These are phyloP conservation scores for Tetheella fluctuosa DNA, from an alignment of 2,888 invertebrate genomes.

Conservation along the genomic window DNA sequence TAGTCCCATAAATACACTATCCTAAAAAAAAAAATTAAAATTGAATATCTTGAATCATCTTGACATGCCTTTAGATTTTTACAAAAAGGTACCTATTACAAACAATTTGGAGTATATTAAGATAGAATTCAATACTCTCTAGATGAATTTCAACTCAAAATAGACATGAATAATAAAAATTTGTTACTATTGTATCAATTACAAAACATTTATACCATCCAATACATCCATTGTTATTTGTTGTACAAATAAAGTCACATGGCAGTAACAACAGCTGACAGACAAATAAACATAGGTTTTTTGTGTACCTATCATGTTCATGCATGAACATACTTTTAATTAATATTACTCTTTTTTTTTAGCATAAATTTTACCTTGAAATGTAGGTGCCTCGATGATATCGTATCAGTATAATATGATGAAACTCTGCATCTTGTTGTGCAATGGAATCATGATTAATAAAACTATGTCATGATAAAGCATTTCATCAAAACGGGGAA, in stretches of 20 bases:
- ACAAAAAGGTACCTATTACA: too few relatives aligned
- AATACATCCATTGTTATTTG: neutral
- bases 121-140: neutral
- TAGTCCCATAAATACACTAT: too few relatives aligned
- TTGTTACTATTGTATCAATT: neutral
- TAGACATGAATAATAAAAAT: neutral
- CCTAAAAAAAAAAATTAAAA: too few relatives aligned
- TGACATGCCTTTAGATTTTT: too few relatives aligned
- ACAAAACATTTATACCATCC: neutral
- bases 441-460: slow-evolving; percentile 53
- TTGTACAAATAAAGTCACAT: neutral
- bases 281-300: neutral
- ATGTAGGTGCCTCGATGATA: neutral
- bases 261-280: slow-evolving; percentile 1
- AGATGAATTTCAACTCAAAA: neutral
- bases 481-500: slow-evolving; percentile 37
- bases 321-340: neutral
- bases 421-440: slow-evolving; percentile 62
- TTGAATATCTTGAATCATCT: too few relatives aligned
- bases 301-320: neutral
- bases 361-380: neutral
- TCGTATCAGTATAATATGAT: slow-evolving; percentile 35
- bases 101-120: too few relatives aligned
- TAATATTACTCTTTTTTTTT: neutral
- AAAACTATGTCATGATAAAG: slow-evolving; percentile 39